Conservation (phyloP, 2,888 invertebrate species). For the Volucella inflata region DNA sequence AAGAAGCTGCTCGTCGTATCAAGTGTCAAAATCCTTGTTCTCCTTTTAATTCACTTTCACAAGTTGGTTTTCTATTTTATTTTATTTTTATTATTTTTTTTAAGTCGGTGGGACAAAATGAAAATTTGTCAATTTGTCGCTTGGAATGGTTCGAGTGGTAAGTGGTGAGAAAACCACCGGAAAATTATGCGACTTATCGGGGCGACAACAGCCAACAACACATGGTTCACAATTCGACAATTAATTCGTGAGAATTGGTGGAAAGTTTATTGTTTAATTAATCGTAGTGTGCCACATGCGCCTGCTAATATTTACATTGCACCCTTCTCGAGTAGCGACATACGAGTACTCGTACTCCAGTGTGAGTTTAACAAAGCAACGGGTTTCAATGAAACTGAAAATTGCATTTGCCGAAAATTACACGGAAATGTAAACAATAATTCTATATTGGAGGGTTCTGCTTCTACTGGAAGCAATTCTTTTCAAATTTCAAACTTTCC, state of each 20-base stretch:
- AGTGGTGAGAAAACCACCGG: slow-evolving; percentile 63
- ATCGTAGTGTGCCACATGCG: slow-evolving; percentile 48
- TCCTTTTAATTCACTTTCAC: slow-evolving; percentile 58
- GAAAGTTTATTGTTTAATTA: slow-evolving; percentile 73
- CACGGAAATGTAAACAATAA: slow-evolving; percentile 62
- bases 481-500: slow-evolving; percentile 50
- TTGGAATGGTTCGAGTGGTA: not conserved
- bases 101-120: slow-evolving; percentile 15
- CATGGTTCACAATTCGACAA: slow-evolving; percentile 55
- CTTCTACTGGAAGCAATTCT: slow-evolving; percentile 41
- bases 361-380: slow-evolving; percentile 38
- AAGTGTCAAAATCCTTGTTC: slow-evolving; percentile 80
- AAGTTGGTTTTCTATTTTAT: slow-evolving; percentile 16
- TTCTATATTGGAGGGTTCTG: slow-evolving; percentile 38
- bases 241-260: slow-evolving; percentile 74
- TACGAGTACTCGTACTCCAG: not conserved
- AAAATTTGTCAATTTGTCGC: slow-evolving; percentile 68
- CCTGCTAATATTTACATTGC: slow-evolving; percentile 38
- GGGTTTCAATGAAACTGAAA: slow-evolving; percentile 42
- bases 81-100: not conserved
- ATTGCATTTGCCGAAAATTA: slow-evolving; percentile 64
- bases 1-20: slow-evolving; percentile 79
- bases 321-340: slow-evolving; percentile 43
- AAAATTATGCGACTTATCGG: slow-evolving; percentile 42
- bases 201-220: slow-evolving; percentile 25